Evolutionary conservation across 2,113 vertebrate species (phyloP).

Genomic region (Periophthalmus modestus): DNA sequence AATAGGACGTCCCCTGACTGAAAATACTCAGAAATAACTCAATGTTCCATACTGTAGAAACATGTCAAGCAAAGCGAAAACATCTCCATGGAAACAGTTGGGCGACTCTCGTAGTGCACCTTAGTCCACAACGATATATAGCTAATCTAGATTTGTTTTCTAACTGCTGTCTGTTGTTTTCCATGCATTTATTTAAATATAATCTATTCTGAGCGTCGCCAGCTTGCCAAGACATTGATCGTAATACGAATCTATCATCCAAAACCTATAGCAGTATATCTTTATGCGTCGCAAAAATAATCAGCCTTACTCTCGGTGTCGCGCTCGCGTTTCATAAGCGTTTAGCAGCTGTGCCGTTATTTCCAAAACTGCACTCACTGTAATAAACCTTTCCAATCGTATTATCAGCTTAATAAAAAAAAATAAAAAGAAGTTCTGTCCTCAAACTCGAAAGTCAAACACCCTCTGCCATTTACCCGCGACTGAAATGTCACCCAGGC

Average conservation of each 20-base stretch:
- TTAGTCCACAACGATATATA: no score
- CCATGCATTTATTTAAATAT: no score
- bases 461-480: not conserved
- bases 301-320: slow-evolving; percentile 12
- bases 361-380: slow-evolving; percentile 26
- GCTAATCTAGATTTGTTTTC: no score
- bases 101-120: no score
- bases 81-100: no score
- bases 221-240: no score
- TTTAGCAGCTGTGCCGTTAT: slow-evolving; percentile 16
- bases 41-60: no score
- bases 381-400: slow-evolving; percentile 44
- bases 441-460: slow-evolving; percentile 8
- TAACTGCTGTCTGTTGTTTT: no score
- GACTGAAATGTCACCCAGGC: not conserved
- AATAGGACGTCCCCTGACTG: not conserved
- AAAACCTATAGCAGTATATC: not conserved
- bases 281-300: slow-evolving; percentile 1
- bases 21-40: no score
- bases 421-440: slow-evolving; percentile 18
- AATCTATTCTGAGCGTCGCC: no score
- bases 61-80: no score
- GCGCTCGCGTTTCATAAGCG: not conserved
- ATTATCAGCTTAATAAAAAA: slow-evolving; percentile 15
- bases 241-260: not conserved